Conservation (phyloP, 2,113 vertebrate species). For the Meriones unguiculatus region DNA sequence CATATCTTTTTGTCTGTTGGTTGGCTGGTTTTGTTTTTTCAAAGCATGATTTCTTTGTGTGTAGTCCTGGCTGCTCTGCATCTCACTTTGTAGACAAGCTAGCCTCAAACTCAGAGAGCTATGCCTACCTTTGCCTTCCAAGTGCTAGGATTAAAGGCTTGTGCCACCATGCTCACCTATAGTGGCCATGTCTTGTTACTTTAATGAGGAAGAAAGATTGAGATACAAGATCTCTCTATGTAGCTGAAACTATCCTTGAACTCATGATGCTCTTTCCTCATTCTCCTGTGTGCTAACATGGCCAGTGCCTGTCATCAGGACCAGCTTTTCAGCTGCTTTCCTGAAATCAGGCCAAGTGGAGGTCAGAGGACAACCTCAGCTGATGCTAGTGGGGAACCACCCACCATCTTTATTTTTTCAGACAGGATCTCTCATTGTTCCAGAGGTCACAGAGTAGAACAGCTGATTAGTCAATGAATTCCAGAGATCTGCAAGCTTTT, state of each 20-base stretch:
- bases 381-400: background rate
- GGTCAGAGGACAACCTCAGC: too few species aligned
- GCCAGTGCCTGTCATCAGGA: background rate
- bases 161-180: too few species aligned
- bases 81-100: too few species aligned
- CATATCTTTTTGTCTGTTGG: background rate
- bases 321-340: background rate
- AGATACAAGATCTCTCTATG: background rate
- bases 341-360: background rate
- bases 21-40: too few species aligned
- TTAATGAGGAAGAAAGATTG: background rate
- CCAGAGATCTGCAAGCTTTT: too few species aligned
- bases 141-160: too few species aligned
- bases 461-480: too few species aligned
- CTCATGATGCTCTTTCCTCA: background rate
- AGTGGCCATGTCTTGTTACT: background rate
- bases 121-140: too few species aligned
- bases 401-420: background rate
- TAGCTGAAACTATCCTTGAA: background rate
- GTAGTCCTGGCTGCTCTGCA: too few species aligned
- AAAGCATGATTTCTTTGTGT: too few species aligned
- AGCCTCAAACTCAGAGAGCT: too few species aligned
- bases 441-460: background rate
- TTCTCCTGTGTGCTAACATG: background rate
- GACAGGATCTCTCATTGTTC: background rate